Evolutionary conservation across 2,113 vertebrate genomes (phyloP), one percentile per base, ranked within the genome.

Genomic region (Natator depressus): DNA sequence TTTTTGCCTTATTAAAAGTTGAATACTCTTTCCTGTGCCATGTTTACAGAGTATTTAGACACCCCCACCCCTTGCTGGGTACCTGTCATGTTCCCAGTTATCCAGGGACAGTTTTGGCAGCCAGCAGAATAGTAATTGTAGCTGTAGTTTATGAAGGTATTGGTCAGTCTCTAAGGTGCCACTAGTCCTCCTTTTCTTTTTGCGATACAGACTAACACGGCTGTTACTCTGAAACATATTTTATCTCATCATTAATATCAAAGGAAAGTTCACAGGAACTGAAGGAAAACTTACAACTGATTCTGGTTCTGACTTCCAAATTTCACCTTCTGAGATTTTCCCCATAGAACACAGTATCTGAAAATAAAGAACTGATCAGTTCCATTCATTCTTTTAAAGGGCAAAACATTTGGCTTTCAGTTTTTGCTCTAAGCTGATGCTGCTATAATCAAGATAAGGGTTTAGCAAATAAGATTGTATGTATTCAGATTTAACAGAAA

Each of bases 251-350:
- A 81, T 20, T 22, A 84, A 80, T 81, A 89, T 17, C 31, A 46
- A 80, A 96, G 12, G 1, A 53, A 95, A 91, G 2, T 69, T 31
- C 59, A 80, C 85, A 96, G 78, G 91, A 89, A 93, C 51, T 57
- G 86, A 84, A 88, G 78, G 80, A 97, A 95, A 87, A 97, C 98
- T 97, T 98, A 99, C 99, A 98, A 94, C 0, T 62, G 98, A 99
- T 89, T 98, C 98, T 42, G 99, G 99, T 97, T 99, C 99, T 86
- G 97, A 38, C 91, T 99, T 98, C 99, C 99, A 99, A 93, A 99
- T 99, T 98, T 99, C 99, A 98, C 96, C 98, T 72, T 98, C 98
- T 91, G 98, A 97, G 93, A 99, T 99, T 95, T 98, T 99, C 50
- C 98, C 99, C 98, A 99, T 98, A 5, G 97, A 97, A 97, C 98